Evolutionary conservation across 2,888 invertebrate genomes (phyloP).

Genomic region (Heliconius erato): DNA sequence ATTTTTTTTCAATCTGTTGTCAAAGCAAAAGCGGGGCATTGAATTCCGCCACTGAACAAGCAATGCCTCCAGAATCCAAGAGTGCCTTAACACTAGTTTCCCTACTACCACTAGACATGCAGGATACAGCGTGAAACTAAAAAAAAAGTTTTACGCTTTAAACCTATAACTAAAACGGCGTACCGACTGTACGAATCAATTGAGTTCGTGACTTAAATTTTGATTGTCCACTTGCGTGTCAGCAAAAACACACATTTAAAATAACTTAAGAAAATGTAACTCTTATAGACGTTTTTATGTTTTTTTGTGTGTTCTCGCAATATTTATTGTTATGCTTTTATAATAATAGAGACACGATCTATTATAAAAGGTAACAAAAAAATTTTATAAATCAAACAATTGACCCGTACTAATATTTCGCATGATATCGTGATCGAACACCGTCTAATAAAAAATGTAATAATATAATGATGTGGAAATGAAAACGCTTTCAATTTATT

Average conservation of each 20-base stretch:
- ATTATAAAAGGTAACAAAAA: constrained; percentile 5
- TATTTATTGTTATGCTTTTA: background rate
- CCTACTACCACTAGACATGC: too few relatives aligned
- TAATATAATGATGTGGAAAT: background rate
- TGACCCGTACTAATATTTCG: background rate
- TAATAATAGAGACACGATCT: constrained; percentile 8
- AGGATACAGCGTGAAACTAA: too few relatives aligned
- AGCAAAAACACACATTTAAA: constrained; percentile 11
- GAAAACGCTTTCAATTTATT: background rate
- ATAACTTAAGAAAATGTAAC: constrained; percentile 9
- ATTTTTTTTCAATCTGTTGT: too few relatives aligned
- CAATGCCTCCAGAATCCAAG: too few relatives aligned
- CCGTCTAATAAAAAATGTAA: background rate
- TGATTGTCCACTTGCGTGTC: constrained; percentile 7
- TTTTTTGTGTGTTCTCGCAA: constrained; percentile 2
- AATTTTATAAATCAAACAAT: constrained; percentile 4
- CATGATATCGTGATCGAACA: constrained; percentile 11
- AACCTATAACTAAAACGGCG: constrained; percentile 7
- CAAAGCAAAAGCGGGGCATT: too few relatives aligned
- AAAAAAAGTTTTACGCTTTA: constrained; percentile 11
- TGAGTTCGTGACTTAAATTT: constrained; percentile 23
- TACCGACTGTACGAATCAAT: constrained; percentile 25
- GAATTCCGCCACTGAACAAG: too few relatives aligned
- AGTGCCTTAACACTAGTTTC: too few relatives aligned
- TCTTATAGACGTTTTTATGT: constrained; percentile 11